These are phyloP conservation scores for Euzetes globulus DNA, from an alignment of 2,888 invertebrate species.

Conservation along the genomic window DNA sequence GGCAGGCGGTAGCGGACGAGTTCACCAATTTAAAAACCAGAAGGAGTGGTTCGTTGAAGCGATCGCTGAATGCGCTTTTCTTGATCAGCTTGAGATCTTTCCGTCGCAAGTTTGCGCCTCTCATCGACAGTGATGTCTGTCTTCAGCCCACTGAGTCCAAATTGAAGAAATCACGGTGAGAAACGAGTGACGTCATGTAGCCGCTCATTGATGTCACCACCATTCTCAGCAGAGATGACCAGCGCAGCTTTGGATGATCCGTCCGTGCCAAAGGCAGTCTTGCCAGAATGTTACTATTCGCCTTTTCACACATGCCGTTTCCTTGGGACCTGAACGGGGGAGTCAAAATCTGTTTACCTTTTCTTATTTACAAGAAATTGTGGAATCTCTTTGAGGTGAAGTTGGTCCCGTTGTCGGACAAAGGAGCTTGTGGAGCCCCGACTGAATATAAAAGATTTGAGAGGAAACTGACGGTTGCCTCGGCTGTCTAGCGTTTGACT, in stretches of 20 bases:
- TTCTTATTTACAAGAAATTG: background rate
- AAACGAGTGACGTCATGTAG: background rate
- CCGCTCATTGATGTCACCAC: background rate
- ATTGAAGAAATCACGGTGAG: background rate
- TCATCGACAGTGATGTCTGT: background rate
- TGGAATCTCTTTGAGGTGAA: background rate
- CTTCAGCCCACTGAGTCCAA: background rate
- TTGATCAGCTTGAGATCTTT: background rate
- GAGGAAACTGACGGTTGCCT: background rate
- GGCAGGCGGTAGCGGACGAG: background rate
- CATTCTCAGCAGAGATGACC: background rate
- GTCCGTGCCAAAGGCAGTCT: background rate
- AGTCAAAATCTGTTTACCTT: background rate
- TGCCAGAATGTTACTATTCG: background rate
- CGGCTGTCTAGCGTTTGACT: background rate
- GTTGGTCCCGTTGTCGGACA: constrained; percentile 16
- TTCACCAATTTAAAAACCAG: background rate
- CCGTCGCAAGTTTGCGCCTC: background rate
- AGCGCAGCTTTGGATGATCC: background rate
- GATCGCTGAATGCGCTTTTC: background rate
- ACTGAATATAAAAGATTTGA: background rate
- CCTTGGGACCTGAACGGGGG: background rate
- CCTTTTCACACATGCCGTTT: background rate
- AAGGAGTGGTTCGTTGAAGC: background rate
- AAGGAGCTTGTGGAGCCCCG: background rate